Evolutionary conservation across 2,797 vertebrate genomes (phyloP), one percentile per base, ranked within the genome.

Genomic region (Scleropages formosus): DNA sequence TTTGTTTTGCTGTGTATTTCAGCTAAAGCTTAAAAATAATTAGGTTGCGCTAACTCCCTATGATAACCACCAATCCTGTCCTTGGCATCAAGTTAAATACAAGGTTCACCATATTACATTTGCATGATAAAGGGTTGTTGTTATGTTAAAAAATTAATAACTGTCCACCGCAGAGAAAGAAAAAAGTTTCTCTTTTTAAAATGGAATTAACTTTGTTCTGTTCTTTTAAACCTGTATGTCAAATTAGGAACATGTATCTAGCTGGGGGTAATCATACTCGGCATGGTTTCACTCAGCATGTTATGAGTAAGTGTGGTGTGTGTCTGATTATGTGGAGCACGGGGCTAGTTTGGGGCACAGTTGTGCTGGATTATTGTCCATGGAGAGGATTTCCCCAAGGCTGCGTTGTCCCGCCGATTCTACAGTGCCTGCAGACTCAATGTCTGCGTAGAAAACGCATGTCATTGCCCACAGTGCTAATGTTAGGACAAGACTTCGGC

Each of bases 401-500:
- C 31, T 76, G 46, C 71, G 80, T 83, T 75, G 73, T 78, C 71
- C 75, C 73, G 70, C 82, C 0, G 71, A 4, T 15, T 79, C 71
- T 31, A 60, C 73, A 47, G 73, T 69, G 80, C 75, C 75, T 1
- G 0, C 83, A 86, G 85, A 83, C 76, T 46, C 75, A 0, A 63
- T 77, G 82, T 82, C 81, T 81, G 64, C 78, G 27, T 66, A 63
- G 31, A 85, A 74, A 80, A 78, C 74, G 71, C 65, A 78, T 27
- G 51, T 53, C 51, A 63, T 0, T 76, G 69, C 16, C 76, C 78
- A 76, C 24, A 56, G 39, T 26, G 73, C 82, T 70, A 49, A 78
- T 77, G 75, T 81, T 47, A 18, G 53, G 10, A 68, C 60, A 78
- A 81, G 78, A 69, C 70, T 46, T 77, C 77, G 77, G 79, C 73